These are phyloP conservation scores for Himalopsyche tibetana DNA, from an alignment of 2,888 invertebrate species.

Conservation along the genomic window DNA sequence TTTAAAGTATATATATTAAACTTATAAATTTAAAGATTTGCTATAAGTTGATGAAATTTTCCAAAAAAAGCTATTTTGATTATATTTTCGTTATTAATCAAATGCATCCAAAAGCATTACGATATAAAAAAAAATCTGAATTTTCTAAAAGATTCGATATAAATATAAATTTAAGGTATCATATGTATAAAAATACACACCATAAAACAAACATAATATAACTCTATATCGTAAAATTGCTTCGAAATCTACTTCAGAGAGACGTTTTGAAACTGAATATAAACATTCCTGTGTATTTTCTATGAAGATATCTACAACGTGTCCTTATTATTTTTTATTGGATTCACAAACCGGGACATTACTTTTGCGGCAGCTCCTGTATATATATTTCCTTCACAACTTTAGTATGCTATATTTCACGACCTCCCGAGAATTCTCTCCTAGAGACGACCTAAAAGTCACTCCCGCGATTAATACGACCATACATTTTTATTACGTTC, in stretches of 20 bases:
- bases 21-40: too few species aligned
- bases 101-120: too few species aligned
- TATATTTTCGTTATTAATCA: too few species aligned
- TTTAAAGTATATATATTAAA: too few species aligned
- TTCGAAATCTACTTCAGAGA: background rate
- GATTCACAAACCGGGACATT: constrained; percentile 26
- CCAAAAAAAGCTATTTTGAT: too few species aligned
- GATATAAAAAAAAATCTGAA: too few species aligned
- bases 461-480: constrained; percentile 34
- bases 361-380: constrained; percentile 21
- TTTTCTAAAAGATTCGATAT: too few species aligned
- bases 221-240: background rate
- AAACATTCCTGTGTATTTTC: constrained; percentile 20
- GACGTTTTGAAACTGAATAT: background rate
- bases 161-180: background rate
- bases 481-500: constrained; percentile 30
- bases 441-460: constrained; percentile 34
- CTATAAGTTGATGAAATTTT: too few species aligned
- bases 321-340: constrained; percentile 34
- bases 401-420: constrained; percentile 31
- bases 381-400: constrained; percentile 30
- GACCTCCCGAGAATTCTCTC: constrained; percentile 31
- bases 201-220: background rate
- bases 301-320: constrained; percentile 10
- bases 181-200: background rate